Evolutionary conservation across 2,888 invertebrate species (phyloP).

Genomic region (Sisyra terminalis): DNA sequence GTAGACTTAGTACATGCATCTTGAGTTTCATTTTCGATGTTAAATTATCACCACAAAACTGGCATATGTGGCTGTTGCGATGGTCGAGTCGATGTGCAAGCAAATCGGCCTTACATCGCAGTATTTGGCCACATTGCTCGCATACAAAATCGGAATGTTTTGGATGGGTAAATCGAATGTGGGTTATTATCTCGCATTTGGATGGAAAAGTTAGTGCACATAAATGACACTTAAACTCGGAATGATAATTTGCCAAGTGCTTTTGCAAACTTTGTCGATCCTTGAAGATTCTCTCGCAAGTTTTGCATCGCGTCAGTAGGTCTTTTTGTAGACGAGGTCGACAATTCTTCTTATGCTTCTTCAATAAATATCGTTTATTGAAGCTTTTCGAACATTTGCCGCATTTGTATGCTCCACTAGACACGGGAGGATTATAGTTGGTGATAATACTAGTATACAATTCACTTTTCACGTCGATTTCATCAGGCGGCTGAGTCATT

Average conservation of each 20-base stretch:
- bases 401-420: slow-evolving; percentile 31
- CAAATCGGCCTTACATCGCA: slow-evolving; percentile 33
- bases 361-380: slow-evolving; percentile 33
- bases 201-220: slow-evolving; percentile 34
- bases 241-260: slow-evolving; percentile 35
- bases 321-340: slow-evolving; percentile 30
- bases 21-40: slow-evolving; percentile 38
- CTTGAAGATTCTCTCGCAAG: slow-evolving; percentile 37
- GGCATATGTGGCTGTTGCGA: slow-evolving; percentile 33
- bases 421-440: slow-evolving; percentile 27
- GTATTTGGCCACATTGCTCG: slow-evolving; percentile 30
- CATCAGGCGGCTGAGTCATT: slow-evolving; percentile 19
- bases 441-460: slow-evolving; percentile 27
- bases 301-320: slow-evolving; percentile 34
- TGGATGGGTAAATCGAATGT: slow-evolving; percentile 36
- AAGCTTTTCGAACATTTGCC: slow-evolving; percentile 37
- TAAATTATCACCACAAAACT: slow-evolving; percentile 38
- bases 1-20: slow-evolving; percentile 38
- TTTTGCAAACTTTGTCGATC: slow-evolving; percentile 35
- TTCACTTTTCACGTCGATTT: slow-evolving; percentile 24
- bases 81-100: slow-evolving; percentile 34
- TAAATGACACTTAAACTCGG: slow-evolving; percentile 33
- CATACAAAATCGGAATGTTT: slow-evolving; percentile 34
- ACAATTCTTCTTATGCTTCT: slow-evolving; percentile 41
- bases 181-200: slow-evolving; percentile 37